Base-by-base conservation (phyloP, 2,888 invertebrate genomes). In the Drosophila histrio region DNA sequence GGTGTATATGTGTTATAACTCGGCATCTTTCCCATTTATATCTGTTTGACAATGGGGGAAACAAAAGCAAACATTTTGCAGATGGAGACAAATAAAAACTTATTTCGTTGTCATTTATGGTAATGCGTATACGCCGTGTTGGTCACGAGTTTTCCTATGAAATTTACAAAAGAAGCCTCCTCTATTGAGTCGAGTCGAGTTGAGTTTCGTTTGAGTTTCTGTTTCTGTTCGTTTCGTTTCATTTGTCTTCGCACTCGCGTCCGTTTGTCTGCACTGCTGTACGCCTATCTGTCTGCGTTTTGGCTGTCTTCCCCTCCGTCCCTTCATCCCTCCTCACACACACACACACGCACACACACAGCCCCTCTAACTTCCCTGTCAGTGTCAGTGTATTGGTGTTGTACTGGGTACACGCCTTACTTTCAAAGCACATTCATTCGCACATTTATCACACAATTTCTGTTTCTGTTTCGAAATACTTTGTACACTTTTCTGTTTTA, bases 231-330 rank as follows among this genome's bases (percentile, higher is more conserved):
- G 19, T 38, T 43, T 34, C 32, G 19, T 52, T 59, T 52, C 52
- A 34, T 65, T 60, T 59, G 70, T 69, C 58, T 54, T 39, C 34
- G 39, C 54, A 41, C 59, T 63, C 54, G 49, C 68, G 72, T 77
- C 69, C 65, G 61, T 76, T 69, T 72, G 72, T 71, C 66, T 74
- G 77, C 61, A 36, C 39, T 54, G 49, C 53, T 60, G 63, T 75
- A 59, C 61, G 81, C 72, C 86, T 83, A 71, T 83, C 70, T 83
- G 80, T 86, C 83, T 82, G 64, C 78, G 58, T 70, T 61, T 52
- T 47, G 63, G 43, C 46, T 58, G 57, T 38, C 60, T 34, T 11
- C 32, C 7, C 19, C 8, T 24, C 17, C 13, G 15, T 3, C 46
- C 22, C 44, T 38, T 2, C 22, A 59, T n/a, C n/a, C n/a, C n/a